These are phyloP conservation scores for Momotus momota DNA, from an alignment of 2,797 vertebrate species.

Conservation along the genomic window DNA sequence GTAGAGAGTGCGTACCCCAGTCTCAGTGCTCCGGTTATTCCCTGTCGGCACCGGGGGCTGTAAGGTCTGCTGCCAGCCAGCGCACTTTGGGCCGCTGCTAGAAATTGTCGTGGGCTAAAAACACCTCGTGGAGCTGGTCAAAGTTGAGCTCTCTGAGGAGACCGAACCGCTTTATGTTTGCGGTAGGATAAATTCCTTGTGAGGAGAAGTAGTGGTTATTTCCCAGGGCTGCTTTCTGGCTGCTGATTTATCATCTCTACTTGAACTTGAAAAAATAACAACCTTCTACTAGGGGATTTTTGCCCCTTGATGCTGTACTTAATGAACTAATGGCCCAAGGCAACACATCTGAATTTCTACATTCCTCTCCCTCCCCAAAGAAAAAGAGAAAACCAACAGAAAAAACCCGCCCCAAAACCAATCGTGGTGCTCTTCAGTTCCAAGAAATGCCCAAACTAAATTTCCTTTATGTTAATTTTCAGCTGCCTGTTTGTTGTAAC, in stretches of 20 bases:
- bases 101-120: background rate
- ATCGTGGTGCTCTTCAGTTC: background rate
- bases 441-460: background rate
- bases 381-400: no score
- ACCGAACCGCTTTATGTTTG: background rate
- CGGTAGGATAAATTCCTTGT: background rate
- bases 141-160: background rate
- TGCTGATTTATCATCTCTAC: background rate
- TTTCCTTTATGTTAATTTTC: background rate
- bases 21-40: background rate
- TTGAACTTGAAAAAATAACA: background rate
- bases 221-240: background rate
- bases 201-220: background rate
- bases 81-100: background rate
- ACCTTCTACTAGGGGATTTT: background rate
- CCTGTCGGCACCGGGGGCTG: accelerated
- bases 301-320: background rate
- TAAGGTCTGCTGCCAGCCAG: background rate
- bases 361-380: background rate
- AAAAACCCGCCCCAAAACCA: background rate
- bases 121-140: background rate
- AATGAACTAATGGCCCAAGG: background rate
- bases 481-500: background rate
- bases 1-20: background rate
- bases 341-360: background rate